phyloP scores from a whole-genome alignment of 1,140 invertebrate genomes.

The Ceratosolen solmsi region DNA sequence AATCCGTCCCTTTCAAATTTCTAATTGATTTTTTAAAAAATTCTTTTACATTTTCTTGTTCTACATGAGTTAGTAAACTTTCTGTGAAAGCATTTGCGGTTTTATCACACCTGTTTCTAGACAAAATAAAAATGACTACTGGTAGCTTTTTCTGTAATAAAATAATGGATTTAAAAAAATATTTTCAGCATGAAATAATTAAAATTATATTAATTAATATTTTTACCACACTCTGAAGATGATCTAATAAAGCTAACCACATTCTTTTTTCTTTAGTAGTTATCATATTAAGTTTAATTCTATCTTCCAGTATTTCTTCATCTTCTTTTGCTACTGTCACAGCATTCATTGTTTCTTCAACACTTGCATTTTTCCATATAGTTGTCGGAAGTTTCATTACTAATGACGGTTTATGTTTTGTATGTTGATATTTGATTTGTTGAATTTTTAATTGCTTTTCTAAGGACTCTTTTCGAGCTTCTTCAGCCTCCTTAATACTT shows the following conservation, averaged over 20 bases:
- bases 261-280: slow-evolving; percentile 83
- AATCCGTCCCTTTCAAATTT: slow-evolving; percentile 89
- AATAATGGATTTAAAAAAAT: background rate
- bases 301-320: slow-evolving; percentile 50
- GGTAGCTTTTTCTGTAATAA: slow-evolving; percentile 83
- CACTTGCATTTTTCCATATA: slow-evolving; percentile 40
- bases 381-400: slow-evolving; percentile 17
- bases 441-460: slow-evolving; percentile 41
- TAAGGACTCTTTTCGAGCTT: slow-evolving; percentile 22
- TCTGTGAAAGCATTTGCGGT: slow-evolving; percentile 71
- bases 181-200: background rate
- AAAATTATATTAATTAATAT: background rate
- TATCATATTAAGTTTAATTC: slow-evolving; percentile 53
- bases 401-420: slow-evolving; percentile 45
- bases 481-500: slow-evolving; percentile 36
- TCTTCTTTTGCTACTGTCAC: slow-evolving; percentile 30
- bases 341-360: slow-evolving; percentile 38
- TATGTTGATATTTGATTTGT: slow-evolving; percentile 44
- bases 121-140: slow-evolving; percentile 95
- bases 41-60: slow-evolving; percentile 86
- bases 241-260: slow-evolving; percentile 88
- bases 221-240: slow-evolving; percentile 79
- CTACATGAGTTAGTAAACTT: slow-evolving; percentile 87
- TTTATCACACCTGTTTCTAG: slow-evolving; percentile 84
- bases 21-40: slow-evolving; percentile 90